A percentile compares a stretch with the other conserved stretches of the same genome.
Evolutionary conservation across 2,888 invertebrate genomes (phyloP).

Genomic region (Crocallis elinguaria): DNA sequence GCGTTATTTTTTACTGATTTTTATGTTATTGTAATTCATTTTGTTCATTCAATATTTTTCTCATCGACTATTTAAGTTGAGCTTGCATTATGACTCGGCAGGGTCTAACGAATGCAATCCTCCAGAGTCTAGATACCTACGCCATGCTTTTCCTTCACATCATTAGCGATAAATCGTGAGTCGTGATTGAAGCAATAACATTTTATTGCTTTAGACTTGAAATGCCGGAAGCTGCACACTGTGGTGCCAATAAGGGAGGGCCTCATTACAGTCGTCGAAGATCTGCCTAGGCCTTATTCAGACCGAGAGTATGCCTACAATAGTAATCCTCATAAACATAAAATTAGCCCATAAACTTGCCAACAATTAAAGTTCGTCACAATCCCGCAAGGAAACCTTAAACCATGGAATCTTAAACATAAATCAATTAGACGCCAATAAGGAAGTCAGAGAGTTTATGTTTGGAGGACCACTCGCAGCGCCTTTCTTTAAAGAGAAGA

Average conservation of each 20-base stretch:
- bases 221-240: conserved; percentile 47
- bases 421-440: conserved; percentile 53
- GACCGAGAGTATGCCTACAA: conserved; percentile 1
- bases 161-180: conserved; percentile 43
- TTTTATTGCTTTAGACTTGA: conserved; percentile 46
- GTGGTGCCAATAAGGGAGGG: conserved; percentile 44
- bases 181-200: conserved; percentile 50
- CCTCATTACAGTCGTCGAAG: conserved; percentile 39
- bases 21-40: not conserved
- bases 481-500: conserved; percentile 4
- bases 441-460: conserved; percentile 51
- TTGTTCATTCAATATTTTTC: not conserved
- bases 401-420: conserved; percentile 36
- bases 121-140: conserved; percentile 4
- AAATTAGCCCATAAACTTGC: conserved; percentile 51
- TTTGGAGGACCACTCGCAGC: conserved; percentile 30
- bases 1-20: not conserved
- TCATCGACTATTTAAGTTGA: not conserved
- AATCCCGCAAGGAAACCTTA: conserved; percentile 43
- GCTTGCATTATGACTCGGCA: not conserved
- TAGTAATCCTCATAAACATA: conserved; percentile 38
- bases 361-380: conserved; percentile 52
- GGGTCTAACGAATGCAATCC: not conserved
- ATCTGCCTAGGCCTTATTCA: conserved; percentile 29
- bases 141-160: conserved; percentile 31